phyloP scores from a whole-genome alignment of 2,888 invertebrate genomes.

The Seira sanloemensis region DNA sequence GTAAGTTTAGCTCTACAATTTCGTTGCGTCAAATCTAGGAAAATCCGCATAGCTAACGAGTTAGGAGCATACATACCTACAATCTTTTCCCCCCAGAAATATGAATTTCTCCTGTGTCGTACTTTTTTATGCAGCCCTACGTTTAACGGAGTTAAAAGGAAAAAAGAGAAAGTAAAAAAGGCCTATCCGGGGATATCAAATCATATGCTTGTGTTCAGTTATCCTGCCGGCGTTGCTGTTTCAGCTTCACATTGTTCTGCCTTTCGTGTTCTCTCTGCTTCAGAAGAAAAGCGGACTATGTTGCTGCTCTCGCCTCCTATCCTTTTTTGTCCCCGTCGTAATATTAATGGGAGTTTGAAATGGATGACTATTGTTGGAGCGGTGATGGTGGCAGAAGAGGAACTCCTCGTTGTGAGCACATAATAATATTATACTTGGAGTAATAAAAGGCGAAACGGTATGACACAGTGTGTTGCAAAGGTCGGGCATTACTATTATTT shows the following conservation, averaged over 20 bases:
- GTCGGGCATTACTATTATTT: constrained; percentile 45
- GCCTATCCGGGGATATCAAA: constrained; percentile 46
- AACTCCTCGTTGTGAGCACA: constrained; percentile 20
- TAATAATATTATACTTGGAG: constrained; percentile 17
- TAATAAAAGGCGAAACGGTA: constrained; percentile 26
- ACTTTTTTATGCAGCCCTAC: constrained; percentile 26
- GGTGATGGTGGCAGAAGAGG: neutral
- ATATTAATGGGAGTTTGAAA: constrained; percentile 44
- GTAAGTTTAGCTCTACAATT: constrained; percentile 46
- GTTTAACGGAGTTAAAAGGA: constrained; percentile 24
- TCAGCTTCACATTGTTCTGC: neutral
- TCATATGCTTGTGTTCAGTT: constrained; percentile 51
- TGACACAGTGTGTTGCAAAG: constrained; percentile 31
- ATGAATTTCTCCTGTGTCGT: constrained; percentile 39
- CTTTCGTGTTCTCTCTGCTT: neutral
- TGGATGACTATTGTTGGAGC: constrained; percentile 29
- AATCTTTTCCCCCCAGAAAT: constrained; percentile 20
- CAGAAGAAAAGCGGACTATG: neutral
- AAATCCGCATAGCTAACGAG: constrained; percentile 66
- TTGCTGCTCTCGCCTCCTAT: constrained; percentile 11
- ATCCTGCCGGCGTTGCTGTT: constrained; percentile 21
- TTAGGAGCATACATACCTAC: constrained; percentile 60
- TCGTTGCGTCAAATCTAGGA: constrained; percentile 62
- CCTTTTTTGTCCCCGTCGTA: constrained; percentile 16
- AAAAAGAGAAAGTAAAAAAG: constrained; percentile 26